These are phyloP conservation scores for Scaptomyza reducta DNA, from an alignment of 2,888 invertebrate species.

Conservation along the genomic window DNA sequence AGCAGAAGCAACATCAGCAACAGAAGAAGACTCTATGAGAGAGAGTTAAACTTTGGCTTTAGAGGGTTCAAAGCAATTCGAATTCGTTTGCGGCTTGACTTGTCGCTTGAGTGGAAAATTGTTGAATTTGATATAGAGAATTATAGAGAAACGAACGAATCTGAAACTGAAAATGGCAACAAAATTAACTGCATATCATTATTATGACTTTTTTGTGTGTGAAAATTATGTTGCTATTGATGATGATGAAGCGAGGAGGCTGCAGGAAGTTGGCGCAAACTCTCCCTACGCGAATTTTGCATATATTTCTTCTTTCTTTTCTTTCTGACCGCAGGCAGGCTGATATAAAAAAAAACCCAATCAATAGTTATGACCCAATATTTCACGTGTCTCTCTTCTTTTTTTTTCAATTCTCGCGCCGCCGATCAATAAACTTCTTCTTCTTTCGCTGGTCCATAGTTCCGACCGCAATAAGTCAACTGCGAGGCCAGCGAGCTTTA, in stretches of 20 bases:
- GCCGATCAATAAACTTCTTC: slow-evolving; percentile 61
- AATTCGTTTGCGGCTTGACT: slow-evolving; percentile 59
- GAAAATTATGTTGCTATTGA: slow-evolving; percentile 23
- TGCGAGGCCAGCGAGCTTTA: slow-evolving; percentile 74
- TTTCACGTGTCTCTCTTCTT: slow-evolving; percentile 66
- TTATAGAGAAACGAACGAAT: slow-evolving; percentile 18
- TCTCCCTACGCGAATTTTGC: slow-evolving; percentile 40
- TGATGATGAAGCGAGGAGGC: slow-evolving; percentile 18
- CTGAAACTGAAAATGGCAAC: not conserved
- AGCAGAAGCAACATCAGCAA: not conserved
- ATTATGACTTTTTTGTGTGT: slow-evolving; percentile 21
- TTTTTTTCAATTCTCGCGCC: slow-evolving; percentile 52
- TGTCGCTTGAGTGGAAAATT: slow-evolving; percentile 75
- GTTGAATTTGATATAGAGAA: slow-evolving; percentile 57
- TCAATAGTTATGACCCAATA: slow-evolving; percentile 75
- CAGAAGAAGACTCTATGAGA: not conserved
- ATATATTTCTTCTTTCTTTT: slow-evolving; percentile 29
- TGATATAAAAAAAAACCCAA: slow-evolving; percentile 40
- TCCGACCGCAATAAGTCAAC: slow-evolving; percentile 76
- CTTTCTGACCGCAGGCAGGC: slow-evolving; percentile 51
- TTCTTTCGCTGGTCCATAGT: slow-evolving; percentile 20
- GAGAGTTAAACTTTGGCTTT: slow-evolving; percentile 41
- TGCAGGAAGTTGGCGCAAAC: slow-evolving; percentile 9
- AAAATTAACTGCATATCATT: slow-evolving; percentile 44
- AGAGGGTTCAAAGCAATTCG: slow-evolving; percentile 75